Base-by-base conservation (phyloP, 1,140 invertebrate species). In the Listronotus bonariensis region DNA sequence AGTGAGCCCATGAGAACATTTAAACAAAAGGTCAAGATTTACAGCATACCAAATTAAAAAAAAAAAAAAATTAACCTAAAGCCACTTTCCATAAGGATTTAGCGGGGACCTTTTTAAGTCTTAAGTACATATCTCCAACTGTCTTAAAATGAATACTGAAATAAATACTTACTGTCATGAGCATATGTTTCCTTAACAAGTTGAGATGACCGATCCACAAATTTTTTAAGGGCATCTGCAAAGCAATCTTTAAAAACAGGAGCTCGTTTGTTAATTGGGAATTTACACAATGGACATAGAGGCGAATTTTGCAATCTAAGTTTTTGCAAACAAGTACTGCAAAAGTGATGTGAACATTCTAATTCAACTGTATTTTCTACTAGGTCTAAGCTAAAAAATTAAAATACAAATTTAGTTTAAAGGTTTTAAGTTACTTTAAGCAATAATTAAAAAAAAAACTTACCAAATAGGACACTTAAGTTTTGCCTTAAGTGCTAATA, bases 401-500 rank as follows among this genome's bases (percentile, higher is more conserved):
- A 26, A 26, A 26, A 26, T 26, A 26, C 20, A 26, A 51, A 9
- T 51, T 3, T 34, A 51, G 17, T 51, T 49, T 26, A 1, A 15
- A 18, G 20, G 5, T 26, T 3, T 49, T 49, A 48, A 14, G n/a
- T n/a, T n/a, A n/a, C n/a, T n/a, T n/a, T n/a, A n/a, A n/a, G n/a
- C n/a, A n/a, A 18, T 6, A 40, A 26, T 34, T 36, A 17, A 48
- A 45, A 18, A 26, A 17, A 38, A 9, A 43, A n/a, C 46, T 59
- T 61, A 70, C 68, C 68, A 70, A 18, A 70, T 65, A n/a, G 61
- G 34, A 59, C 68, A 70, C 20, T 70, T 59, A 20, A 67, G 6
- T 45, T 56, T 67, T 20, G 54, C 46, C 34, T 67, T 64, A 12
- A 70, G 38, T 3, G 31, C 45, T 46, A 48, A 9, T 17, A 67